Conservation (phyloP, 2,888 invertebrate species). For the Disparrhopalites patrizii region DNA sequence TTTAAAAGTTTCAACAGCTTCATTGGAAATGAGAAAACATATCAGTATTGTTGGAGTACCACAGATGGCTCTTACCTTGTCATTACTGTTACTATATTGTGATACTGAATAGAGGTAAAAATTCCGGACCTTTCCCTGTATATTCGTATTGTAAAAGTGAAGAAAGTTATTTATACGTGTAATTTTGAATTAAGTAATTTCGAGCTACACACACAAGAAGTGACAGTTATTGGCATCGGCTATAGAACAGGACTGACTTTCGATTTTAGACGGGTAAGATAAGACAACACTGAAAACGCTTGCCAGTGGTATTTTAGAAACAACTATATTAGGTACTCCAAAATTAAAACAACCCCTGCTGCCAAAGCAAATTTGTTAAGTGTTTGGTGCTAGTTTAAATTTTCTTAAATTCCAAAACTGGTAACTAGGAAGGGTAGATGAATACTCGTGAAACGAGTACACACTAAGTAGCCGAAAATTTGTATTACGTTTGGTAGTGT, state of each 20-base stretch:
- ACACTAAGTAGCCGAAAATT: too few species aligned
- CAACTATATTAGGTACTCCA: neutral
- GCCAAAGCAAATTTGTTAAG: constrained; percentile 14
- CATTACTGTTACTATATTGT: neutral
- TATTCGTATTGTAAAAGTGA: too few species aligned
- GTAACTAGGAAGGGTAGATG: too few species aligned
- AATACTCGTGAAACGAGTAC: too few species aligned
- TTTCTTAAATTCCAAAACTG: too few species aligned
- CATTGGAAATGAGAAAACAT: constrained; percentile 9
- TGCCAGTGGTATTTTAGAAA: constrained; percentile 15
- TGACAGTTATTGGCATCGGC: too few species aligned
- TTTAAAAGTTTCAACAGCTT: too few species aligned
- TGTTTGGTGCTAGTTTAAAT: neutral
- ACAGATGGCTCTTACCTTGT: constrained; percentile 7
- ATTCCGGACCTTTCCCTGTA: too few species aligned
- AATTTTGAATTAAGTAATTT: too few species aligned
- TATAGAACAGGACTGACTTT: constrained; percentile 7
- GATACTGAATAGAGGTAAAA: neutral
- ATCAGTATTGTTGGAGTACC: constrained; percentile 24
- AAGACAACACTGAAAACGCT: constrained; percentile 2
- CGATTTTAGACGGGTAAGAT: neutral
- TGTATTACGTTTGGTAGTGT: too few species aligned
- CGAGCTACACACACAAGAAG: too few species aligned
- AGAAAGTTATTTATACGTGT: too few species aligned
- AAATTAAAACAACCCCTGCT: constrained; percentile 13